Base-by-base conservation (phyloP, 2,797 vertebrate genomes). In the Schizopygopsis pylzovi region DNA sequence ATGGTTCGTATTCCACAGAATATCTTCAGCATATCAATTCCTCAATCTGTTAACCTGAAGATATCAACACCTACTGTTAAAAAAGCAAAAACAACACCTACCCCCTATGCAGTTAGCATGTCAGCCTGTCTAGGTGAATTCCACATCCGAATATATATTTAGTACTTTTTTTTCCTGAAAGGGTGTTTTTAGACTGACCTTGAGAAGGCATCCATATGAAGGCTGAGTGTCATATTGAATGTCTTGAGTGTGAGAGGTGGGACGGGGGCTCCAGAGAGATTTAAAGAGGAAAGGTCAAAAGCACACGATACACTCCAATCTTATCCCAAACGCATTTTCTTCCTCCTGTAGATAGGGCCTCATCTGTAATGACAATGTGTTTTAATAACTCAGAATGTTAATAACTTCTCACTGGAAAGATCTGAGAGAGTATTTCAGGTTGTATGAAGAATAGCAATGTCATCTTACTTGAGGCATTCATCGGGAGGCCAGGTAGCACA, bases 141-240 rank as follows among this genome's bases (percentile, higher is more conserved):
- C 37, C 37, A 70, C 63, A 70, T 41, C 67, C 11, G 4, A 70
- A 47, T 25, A 45, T 72, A 72, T 43, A 13, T 45, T 12, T n/a
- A 71, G 0, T 71, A 33, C 28, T 47, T 59, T 39, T 2, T 7
- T 39, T 33, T 9, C 16, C 89, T 90, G 86, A 91, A 92, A 91
- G 92, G 92, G 87, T 86, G 89, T 89, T 78, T 43, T 78, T 37
- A 54, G 11, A 85, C 65, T 45, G 70, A 88, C 92, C 91, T 91
- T 67, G 73, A 90, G 88, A 86, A 78, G 20, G 80, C 91, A 92
- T 94, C 89, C 91, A 93, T 93, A 93, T 93, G 89, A 90, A 90
- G 28, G 28, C 28, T 33, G 28, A 90, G 89, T 90, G 88, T 88
- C 85, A 79, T 65, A 45, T 43, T 65, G 39, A 63, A 61, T 0